phyloP scores from a whole-genome alignment of 2,888 invertebrate species.

The Liposcelis brunnea region DNA sequence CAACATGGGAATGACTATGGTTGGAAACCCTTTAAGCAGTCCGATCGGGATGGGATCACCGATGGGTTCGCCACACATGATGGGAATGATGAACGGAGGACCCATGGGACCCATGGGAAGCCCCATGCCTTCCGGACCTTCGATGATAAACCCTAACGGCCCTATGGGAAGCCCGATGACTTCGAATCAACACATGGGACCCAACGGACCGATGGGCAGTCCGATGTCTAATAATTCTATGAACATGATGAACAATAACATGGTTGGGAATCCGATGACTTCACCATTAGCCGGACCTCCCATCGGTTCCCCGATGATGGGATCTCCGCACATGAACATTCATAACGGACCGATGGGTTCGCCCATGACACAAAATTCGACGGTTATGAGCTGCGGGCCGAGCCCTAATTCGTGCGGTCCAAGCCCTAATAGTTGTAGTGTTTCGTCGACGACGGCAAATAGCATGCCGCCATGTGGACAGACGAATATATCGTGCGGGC shows the following conservation, averaged over 20 bases:
- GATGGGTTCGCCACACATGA: constrained; percentile 11
- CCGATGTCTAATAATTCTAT: constrained; percentile 46
- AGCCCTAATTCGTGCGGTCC: constrained; percentile 12
- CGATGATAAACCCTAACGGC: constrained; percentile 24
- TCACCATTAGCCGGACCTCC: constrained; percentile 33
- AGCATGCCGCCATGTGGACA: not conserved
- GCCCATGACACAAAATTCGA: constrained; percentile 10
- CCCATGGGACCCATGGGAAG: constrained; percentile 25
- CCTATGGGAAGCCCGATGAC: constrained; percentile 11
- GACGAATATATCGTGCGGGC: too few relatives aligned
- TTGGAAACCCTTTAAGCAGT: constrained; percentile 37
- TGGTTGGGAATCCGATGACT: constrained; percentile 20
- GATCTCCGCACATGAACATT: constrained; percentile 28
- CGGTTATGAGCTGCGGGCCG: too few relatives aligned
- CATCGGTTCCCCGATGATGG: constrained; percentile 50
- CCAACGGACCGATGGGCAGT: constrained; percentile 47
- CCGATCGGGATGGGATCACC: constrained; percentile 13
- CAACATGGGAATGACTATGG: constrained; percentile 48
- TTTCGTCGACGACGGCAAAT: not conserved
- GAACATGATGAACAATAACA: constrained; percentile 39
- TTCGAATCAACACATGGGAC: constrained; percentile 17
- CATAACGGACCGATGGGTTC: constrained; percentile 16
- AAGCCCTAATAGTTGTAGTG: not conserved
- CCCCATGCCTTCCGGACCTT: constrained; percentile 22
- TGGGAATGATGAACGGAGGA: constrained; percentile 19